Conservation (phyloP, 2,797 vertebrate genomes). For the Phyllotis vaccarum region DNA sequence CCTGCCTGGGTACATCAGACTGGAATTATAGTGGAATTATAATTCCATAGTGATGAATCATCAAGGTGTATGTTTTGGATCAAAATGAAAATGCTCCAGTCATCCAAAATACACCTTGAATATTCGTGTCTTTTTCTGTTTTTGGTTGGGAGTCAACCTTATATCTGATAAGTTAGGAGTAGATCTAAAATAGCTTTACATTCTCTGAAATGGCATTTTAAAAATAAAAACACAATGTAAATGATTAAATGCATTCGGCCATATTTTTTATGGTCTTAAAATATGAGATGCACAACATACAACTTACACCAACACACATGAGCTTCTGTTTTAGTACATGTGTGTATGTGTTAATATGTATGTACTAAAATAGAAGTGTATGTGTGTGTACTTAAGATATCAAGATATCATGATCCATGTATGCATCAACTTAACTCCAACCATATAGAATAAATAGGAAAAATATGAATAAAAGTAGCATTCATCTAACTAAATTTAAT, state of each 20-base stretch:
- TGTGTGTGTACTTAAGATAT: neutral
- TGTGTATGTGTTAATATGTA: neutral
- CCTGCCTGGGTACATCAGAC: constrained; percentile 61
- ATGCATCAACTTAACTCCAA: neutral
- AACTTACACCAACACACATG: neutral
- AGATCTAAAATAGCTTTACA: constrained; percentile 56
- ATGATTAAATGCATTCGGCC: constrained; percentile 22
- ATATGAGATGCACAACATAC: neutral
- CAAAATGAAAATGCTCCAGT: constrained; percentile 73
- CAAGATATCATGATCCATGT: neutral
- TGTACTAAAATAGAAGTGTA: neutral
- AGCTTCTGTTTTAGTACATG: constrained; percentile 8
- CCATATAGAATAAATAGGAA: neutral
- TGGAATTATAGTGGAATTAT: too few species aligned
- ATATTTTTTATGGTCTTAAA: neutral
- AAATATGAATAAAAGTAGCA: neutral
- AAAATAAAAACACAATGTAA: constrained; percentile 32
- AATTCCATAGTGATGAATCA: constrained; percentile 75
- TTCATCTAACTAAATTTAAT: constrained; percentile 23
- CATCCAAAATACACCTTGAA: constrained; percentile 60
- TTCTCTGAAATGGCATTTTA: constrained; percentile 62
- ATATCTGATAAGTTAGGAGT: constrained; percentile 49
- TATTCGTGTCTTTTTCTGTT: constrained; percentile 66
- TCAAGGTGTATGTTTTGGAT: constrained; percentile 54
- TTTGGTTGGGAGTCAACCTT: constrained; percentile 69